Conservation (phyloP, 2,113 vertebrate genomes). For the Entomyzon cyanotis region DNA sequence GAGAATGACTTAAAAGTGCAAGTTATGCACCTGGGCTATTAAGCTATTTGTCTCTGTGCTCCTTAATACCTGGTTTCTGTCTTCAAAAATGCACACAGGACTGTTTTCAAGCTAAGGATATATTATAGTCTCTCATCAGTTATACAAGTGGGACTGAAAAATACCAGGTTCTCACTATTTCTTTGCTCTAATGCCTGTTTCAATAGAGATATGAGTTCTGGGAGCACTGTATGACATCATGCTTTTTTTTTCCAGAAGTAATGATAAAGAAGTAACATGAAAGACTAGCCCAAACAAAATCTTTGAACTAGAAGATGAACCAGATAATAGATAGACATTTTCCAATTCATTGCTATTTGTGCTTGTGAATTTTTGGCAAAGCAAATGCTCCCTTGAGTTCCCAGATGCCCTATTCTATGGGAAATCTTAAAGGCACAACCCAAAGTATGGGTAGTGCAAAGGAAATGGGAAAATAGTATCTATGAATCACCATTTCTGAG, state of each 20-base stretch:
- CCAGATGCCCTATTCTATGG: background rate
- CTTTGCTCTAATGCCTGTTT: conserved; percentile 42
- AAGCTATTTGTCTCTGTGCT: background rate
- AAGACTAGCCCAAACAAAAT: conserved; percentile 36
- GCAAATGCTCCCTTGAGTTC: background rate
- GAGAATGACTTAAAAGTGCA: background rate
- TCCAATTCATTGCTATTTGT: conserved; percentile 1
- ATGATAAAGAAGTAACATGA: conserved; percentile 55
- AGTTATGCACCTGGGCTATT: background rate
- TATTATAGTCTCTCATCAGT: background rate
- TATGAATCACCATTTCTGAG: background rate
- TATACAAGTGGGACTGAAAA: conserved; percentile 43
- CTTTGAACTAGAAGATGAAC: conserved; percentile 43
- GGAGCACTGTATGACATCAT: conserved; percentile 47
- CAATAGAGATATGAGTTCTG: conserved; percentile 35
- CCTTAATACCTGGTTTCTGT: conserved; percentile 7
- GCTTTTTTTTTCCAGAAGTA: background rate
- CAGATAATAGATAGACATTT: conserved; percentile 34
- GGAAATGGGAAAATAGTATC: background rate
- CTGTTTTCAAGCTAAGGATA: background rate
- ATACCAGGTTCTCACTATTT: conserved; percentile 39
- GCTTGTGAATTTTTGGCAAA: conserved; percentile 6
- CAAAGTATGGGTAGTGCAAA: background rate
- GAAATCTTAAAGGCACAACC: conserved; percentile 22
- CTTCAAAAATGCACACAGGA: background rate